Base-by-base conservation (phyloP, 2,888 invertebrate genomes). In the Drosophila basisetae region DNA sequence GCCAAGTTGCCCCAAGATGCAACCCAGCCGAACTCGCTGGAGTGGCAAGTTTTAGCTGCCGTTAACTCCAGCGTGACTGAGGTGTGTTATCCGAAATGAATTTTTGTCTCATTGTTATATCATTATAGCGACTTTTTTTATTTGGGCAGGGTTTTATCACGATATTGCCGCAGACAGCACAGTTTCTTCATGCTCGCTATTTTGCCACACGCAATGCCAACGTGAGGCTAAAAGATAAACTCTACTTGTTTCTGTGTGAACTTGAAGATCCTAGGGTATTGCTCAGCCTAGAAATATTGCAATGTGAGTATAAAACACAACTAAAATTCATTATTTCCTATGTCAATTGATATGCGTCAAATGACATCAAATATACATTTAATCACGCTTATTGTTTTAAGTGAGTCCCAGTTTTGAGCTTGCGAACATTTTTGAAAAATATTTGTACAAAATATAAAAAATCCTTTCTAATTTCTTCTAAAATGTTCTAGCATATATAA, bases 141-240 rank as follows among this genome's bases (percentile, higher is more conserved):
- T 58, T 13, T 28, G 33, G 39, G 25, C 66, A 93, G 93, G 93
- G 93, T n/a, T 93, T 92, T 66, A 92, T 93, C 54, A 91, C 92
- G 49, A 79, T 93, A 30, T 76, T 93, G 61, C 62, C 85, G 50
- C 82, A 91, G 62, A 92, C 92, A 18, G 70, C 73, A 56, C 54
- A 52, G 25, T 93, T 93, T 72, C 68, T 93, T 10, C 88, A 90
- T 63, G 91, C 92, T 13, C 92, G 93, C 63, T 92, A 91, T 76
- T 92, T 82, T 89, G 92, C 92, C 74, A 93, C 92, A 30, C 91
- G 93, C 33, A 85, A 91, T 61, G 91, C 92, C 25, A 73, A 91
- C 62, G 83, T 92, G 52, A 81, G 93, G 28, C 85, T 93, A 35
- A 92, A 92, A 84, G 93, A 93, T 78, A 92, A 92, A 81, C 78